Base-by-base conservation (phyloP, 2,888 invertebrate species). In the Tipula helvola region DNA sequence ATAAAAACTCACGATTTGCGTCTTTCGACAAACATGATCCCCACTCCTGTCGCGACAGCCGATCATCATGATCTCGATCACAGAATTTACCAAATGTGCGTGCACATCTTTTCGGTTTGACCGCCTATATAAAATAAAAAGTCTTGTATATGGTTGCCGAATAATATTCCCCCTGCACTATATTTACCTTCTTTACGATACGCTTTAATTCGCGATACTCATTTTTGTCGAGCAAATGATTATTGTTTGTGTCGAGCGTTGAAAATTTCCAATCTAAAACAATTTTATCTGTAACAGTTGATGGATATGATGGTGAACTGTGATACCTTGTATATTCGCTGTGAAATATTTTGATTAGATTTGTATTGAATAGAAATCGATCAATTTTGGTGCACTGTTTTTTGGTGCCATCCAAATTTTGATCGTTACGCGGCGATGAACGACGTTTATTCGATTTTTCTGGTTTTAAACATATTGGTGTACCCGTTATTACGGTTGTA, bases 201-300 rank as follows among this genome's bases (percentile, higher is more conserved):
- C 95, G 93, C 88, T 96, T 94, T 44, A 98, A 92, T 88, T 96
- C 96, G 88, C 95, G 94, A 90, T 97, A 96, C 91, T 98, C 98
- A 84, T 94, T 93, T 89, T 95, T 95, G 90, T 96, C 96, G 89
- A 98, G 92, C 87, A 94, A 92, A 86, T 94, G 94, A 91, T 97
- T 97, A 86, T 93, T 93, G 91, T 98, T 96, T 88, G 92, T 92
- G 91, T 99, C 98, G 89, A 98, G 93, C 88, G 95, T 94, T 36
- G 93, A 92, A 91, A 98, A 99, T 91, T 98, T 98, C 98, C 98
- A 99, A 88, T 96, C 95, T 13, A 97, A 93, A 0, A 97, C 95
- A 13, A 91, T 89, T 18, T 92, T 91, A 39, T 94, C 93, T 12
- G 89, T 89, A 18, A 91, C 90, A 42, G 90, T 89, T 16, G 87